A percentile compares a stretch with the other conserved stretches of the same genome.
These are phyloP conservation scores for Lasioglossum zephyrum DNA, from an alignment of 2,888 invertebrate species.

Conservation along the genomic window DNA sequence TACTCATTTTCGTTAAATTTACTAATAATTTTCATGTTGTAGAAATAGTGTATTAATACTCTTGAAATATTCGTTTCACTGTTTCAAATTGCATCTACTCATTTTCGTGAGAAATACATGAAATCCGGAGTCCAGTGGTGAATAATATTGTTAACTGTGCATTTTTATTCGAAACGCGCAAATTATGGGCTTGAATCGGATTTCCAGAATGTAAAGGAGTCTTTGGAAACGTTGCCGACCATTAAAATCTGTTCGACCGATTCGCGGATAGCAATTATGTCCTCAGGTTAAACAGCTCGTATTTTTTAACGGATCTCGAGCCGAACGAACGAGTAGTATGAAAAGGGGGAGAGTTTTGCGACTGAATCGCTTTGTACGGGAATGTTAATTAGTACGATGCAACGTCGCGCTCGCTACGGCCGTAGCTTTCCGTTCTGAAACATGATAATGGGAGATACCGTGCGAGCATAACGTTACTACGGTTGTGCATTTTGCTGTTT, in stretches of 20 bases:
- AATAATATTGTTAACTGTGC: too few relatives aligned
- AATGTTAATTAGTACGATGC: constrained; percentile 48
- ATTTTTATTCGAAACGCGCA: not conserved
- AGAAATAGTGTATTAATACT: too few relatives aligned
- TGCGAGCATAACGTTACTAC: constrained; percentile 43
- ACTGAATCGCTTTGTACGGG: constrained; percentile 20
- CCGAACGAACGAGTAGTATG: not conserved
- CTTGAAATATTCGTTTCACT: too few relatives aligned
- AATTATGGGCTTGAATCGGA: not conserved
- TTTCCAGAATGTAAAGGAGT: not conserved
- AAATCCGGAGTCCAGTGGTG: too few relatives aligned
- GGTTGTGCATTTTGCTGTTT: constrained; percentile 56
- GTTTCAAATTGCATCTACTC: too few relatives aligned
- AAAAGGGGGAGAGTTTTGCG: not conserved
- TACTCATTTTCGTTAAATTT: too few relatives aligned
- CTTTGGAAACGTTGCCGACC: not conserved
- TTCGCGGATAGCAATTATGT: not conserved
- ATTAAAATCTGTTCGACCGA: not conserved
- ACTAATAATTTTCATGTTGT: too few relatives aligned
- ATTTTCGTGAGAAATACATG: too few relatives aligned
- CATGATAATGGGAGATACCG: constrained; percentile 58
- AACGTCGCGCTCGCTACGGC: constrained; percentile 36
- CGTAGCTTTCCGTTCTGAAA: constrained; percentile 55
- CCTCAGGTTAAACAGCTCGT: not conserved
- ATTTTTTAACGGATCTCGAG: not conserved